Percentiles rank a stretch among this genome's conserved stretches.
Evolutionary conservation across 2,888 invertebrate species (phyloP).

Genomic region (Erebia palarica): DNA sequence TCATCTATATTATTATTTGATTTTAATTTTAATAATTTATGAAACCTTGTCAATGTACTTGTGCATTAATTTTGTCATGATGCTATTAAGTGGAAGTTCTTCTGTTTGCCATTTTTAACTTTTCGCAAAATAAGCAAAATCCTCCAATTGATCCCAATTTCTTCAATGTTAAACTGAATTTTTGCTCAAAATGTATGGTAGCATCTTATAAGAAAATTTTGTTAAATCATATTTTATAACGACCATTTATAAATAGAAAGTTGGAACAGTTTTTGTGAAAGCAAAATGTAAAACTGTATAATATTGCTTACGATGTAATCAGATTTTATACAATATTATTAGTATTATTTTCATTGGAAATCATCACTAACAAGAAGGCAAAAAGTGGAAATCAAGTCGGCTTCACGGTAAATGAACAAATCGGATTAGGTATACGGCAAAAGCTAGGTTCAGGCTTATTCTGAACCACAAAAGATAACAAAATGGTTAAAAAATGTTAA

Average conservation of each 20-base stretch:
- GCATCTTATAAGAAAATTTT: neutral
- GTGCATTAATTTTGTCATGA: no score
- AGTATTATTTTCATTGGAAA: slow-evolving; percentile 1
- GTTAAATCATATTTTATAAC: slow-evolving; percentile 10
- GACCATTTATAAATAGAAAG: slow-evolving; percentile 12
- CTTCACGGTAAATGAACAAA: slow-evolving; percentile 16
- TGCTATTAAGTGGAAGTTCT: no score
- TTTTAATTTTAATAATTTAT: no score
- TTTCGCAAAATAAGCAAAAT: no score
- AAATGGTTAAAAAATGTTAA: no score
- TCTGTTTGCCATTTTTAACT: no score
- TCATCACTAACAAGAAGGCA: neutral
- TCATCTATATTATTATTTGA: neutral
- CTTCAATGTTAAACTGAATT: no score
- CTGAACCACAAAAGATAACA: no score
- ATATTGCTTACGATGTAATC: neutral
- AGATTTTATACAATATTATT: slow-evolving; percentile 2
- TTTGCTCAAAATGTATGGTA: neutral
- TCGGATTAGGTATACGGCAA: neutral
- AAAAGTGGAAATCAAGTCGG: slow-evolving; percentile 12
- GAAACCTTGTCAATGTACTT: no score
- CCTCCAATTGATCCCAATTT: no score
- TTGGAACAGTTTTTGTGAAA: slow-evolving; percentile 10
- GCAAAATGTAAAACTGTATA: slow-evolving; percentile 6
- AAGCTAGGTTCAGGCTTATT: no score